Percentiles rank a stretch among this genome's conserved stretches.
Conservation (phyloP, 2,797 vertebrate species). For the Muraenolepis orangiensis region DNA sequence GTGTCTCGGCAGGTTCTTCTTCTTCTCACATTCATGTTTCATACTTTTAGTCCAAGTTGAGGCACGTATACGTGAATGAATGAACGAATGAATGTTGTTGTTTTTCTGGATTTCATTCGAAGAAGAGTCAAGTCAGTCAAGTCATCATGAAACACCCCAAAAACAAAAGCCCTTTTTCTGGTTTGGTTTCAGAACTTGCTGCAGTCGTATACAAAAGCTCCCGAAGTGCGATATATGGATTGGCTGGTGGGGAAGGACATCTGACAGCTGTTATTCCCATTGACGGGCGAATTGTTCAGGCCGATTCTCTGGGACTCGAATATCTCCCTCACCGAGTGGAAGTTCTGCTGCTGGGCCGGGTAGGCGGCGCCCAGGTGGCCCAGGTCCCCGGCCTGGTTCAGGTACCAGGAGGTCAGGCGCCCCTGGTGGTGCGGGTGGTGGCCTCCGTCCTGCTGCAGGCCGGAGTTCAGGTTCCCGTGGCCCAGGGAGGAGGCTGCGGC, state of each 20-base stretch:
- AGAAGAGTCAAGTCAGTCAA: conserved; percentile 63
- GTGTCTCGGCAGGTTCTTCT: too few relatives aligned
- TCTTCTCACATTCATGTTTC: too few relatives aligned
- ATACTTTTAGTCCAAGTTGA: conserved; percentile 67
- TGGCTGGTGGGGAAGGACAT: conserved; percentile 94
- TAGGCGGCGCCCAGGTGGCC: conserved; percentile 85
- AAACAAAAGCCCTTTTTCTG: too few relatives aligned
- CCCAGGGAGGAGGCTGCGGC: conserved; percentile 71
- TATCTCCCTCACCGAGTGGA: conserved; percentile 90
- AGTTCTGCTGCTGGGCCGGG: conserved; percentile 90
- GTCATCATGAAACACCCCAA: conserved; percentile 36
- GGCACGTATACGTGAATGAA: too few relatives aligned
- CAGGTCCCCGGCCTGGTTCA: conserved; percentile 89
- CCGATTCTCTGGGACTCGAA: conserved; percentile 91
- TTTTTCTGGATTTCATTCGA: conserved; percentile 48
- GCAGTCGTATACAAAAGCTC: conserved; percentile 97
- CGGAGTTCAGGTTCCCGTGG: conserved; percentile 79
- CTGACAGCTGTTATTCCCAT: conserved; percentile 94
- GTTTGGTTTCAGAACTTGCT: conserved; percentile 99
- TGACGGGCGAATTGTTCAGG: conserved; percentile 88
- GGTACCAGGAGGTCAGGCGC: conserved; percentile 93
- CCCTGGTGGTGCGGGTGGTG: conserved; percentile 87
- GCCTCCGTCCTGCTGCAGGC: conserved; percentile 79
- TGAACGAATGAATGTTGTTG: conserved; percentile 42
- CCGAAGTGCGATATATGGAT: conserved; percentile 90